Evolutionary conservation across 2,113 vertebrate species (phyloP).

Genomic region (Hemicordylus capensis): DNA sequence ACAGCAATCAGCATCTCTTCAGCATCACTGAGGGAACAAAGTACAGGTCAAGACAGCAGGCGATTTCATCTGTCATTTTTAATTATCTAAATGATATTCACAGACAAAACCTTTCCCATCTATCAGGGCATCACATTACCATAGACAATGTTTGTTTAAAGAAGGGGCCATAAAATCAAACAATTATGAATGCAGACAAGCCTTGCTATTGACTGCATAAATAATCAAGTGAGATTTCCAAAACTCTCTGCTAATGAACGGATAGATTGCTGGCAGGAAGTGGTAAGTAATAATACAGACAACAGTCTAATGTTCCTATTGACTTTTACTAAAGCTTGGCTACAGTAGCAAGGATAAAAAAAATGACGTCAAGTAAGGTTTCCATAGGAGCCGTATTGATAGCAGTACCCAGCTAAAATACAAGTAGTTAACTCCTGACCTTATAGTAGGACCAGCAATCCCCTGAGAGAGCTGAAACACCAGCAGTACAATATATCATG

Average conservation of each 20-base stretch:
- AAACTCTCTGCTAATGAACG: constrained; percentile 93
- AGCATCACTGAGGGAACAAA: constrained; percentile 94
- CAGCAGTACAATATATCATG: constrained; percentile 75
- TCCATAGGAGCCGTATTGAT: constrained; percentile 85
- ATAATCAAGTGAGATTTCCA: constrained; percentile 87
- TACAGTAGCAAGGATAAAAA: constrained; percentile 76
- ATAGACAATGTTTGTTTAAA: constrained; percentile 99
- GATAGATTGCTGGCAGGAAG: constrained; percentile 85
- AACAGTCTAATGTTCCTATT: constrained; percentile 84
- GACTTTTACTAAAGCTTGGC: constrained; percentile 86
- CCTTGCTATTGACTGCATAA: constrained; percentile 93
- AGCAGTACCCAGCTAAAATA: constrained; percentile 78
- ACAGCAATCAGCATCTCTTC: constrained; percentile 97
- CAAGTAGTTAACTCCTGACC: constrained; percentile 86
- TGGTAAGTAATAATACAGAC: constrained; percentile 90
- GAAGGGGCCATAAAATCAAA: constrained; percentile 96
- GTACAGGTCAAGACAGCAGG: constrained; percentile 93
- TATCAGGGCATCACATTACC: constrained; percentile 95
- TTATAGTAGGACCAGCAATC: constrained; percentile 75
- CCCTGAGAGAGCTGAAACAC: constrained; percentile 73
- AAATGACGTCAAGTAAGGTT: constrained; percentile 85
- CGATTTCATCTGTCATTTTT: constrained; percentile 99
- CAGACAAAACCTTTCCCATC: constrained; percentile 91
- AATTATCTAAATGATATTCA: constrained; percentile 99
- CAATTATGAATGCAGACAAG: constrained; percentile 98